A percentile compares a stretch with the other conserved stretches of the same genome.
Evolutionary conservation across 2,113 vertebrate species (phyloP).

Genomic region (Eulemur rufifrons): DNA sequence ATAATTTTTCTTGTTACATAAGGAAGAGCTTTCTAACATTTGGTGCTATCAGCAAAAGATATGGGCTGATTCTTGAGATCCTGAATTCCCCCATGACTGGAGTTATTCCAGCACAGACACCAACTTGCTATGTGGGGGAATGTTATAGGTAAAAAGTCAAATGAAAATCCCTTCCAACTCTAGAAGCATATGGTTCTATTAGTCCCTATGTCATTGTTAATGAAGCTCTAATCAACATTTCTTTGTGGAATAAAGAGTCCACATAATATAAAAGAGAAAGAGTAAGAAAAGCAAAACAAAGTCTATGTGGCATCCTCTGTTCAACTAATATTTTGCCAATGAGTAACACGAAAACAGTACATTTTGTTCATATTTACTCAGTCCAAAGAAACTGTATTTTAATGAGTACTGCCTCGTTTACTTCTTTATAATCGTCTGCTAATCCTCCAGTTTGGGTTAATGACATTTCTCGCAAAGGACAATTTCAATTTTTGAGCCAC

Average conservation of each 20-base stretch:
- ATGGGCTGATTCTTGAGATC: neutral
- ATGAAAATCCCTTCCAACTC: neutral
- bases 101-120: neutral
- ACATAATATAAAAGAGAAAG: neutral
- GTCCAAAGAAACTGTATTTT: neutral
- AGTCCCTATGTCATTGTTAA: neutral
- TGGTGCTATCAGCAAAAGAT: neutral
- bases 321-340: conserved; percentile 22
- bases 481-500: conserved; percentile 21
- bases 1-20: neutral
- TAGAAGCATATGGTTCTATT: neutral
- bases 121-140: neutral
- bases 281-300: conserved; percentile 4
- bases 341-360: neutral
- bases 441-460: conserved; percentile 37
- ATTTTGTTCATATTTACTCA: neutral
- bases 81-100: neutral
- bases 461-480: conserved; percentile 27
- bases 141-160: neutral
- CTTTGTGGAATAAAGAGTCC: neutral
- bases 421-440: conserved; percentile 14
- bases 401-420: conserved; percentile 25
- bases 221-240: neutral
- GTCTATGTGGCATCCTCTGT: neutral
- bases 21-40: neutral